Conservation (phyloP, 2,888 invertebrate species). For the Drosophila antonietae region DNA sequence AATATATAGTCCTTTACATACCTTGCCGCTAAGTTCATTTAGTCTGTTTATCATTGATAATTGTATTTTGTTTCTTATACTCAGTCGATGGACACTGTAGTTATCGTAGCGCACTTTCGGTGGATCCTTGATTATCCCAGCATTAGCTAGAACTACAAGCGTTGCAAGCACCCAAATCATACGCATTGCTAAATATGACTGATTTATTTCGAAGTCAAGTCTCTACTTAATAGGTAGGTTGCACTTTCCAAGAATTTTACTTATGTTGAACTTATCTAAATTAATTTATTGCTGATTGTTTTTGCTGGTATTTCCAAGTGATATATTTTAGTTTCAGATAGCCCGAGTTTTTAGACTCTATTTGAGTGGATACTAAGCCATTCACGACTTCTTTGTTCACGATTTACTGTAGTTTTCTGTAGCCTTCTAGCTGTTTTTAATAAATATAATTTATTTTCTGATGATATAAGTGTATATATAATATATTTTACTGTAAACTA, state of each 20-base stretch:
- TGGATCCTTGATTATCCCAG: conserved; percentile 45
- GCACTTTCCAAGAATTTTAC: conserved; percentile 2
- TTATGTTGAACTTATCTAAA: conserved; percentile 43
- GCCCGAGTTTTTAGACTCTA: neutral
- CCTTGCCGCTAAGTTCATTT: conserved; percentile 37
- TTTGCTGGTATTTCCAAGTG: conserved; percentile 25
- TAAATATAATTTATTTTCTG: too few species aligned
- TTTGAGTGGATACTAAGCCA: neutral
- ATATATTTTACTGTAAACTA: too few species aligned
- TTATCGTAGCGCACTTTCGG: conserved; percentile 81
- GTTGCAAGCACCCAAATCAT: conserved; percentile 58
- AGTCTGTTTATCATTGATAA: conserved; percentile 82
- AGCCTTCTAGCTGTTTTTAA: neutral
- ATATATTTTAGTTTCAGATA: conserved; percentile 51
- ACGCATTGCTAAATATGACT: conserved; percentile 57
- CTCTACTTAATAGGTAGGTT: conserved; percentile 15
- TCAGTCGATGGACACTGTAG: conserved; percentile 79
- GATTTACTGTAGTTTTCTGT: neutral
- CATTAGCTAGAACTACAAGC: conserved; percentile 57
- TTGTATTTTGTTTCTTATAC: conserved; percentile 85
- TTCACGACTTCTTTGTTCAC: neutral
- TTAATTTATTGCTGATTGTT: conserved; percentile 41
- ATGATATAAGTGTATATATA: too few species aligned
- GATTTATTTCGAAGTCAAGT: conserved; percentile 7
- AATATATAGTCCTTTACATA: conserved; percentile 4